Evolutionary conservation across 2,113 vertebrate species (phyloP), one percentile per base, ranked within the genome.

Genomic region (Equus przewalskii): DNA sequence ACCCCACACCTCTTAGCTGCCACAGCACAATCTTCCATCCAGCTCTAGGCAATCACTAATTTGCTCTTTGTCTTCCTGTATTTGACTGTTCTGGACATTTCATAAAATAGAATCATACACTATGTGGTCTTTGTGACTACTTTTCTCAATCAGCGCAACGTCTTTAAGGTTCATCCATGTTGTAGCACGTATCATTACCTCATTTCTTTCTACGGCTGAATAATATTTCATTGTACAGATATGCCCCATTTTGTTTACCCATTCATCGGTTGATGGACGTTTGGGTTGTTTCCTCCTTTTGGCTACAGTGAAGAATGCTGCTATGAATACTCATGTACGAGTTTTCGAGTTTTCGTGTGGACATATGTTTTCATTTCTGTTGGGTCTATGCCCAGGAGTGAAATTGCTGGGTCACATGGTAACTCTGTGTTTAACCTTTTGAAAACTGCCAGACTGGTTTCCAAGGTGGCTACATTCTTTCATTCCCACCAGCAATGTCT

Each of bases 381-480:
- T 65, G 11, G 0, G 26, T 72, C 62, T 72, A 73, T 14, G 73
- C 8, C 5, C 28, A 62, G 44, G 28, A 67, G 26, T 46, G 2
- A 51, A 94, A 79, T 73, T 90, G 3, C 30, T 94, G 72, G 16
- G 11, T 65, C 26, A 44, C 18, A 36, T 67, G 12, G 1, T 56
- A 51, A 82, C 54, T 67, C 16, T 65, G 13, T 26, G 7, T 70
- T 92, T 83, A 94, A 64, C 18, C 80, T 75, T 97, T 94, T 21
- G 44, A 76, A 90, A 78, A 84, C 36, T 79, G n/a, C 36, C 49
- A 82, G 58, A 81, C 11, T 95, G 9, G 81, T 92, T 92, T 67
- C 69, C 44, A 72, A 44, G 92, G 16, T 56, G 73, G 18, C 21
- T 60, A 2, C 8, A 69, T 12, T 24, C 16, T 67, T 65, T 94